Conservation (phyloP, 2,113 vertebrate species). For the Boleophthalmus pectinirostris region DNA sequence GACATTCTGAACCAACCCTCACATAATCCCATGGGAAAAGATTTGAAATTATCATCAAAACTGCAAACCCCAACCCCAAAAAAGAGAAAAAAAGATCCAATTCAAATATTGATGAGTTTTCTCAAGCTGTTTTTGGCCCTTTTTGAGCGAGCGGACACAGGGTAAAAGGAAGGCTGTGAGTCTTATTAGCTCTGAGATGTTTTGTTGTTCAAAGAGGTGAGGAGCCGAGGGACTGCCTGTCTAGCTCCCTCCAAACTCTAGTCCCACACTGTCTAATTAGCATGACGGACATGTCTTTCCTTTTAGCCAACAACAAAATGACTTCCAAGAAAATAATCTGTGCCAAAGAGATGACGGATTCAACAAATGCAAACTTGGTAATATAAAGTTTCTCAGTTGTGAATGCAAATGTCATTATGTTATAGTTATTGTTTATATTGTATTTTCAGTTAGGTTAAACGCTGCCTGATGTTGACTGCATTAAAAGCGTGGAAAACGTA, state of each 20-base stretch:
- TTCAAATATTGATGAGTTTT: background rate
- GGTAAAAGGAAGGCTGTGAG: background rate
- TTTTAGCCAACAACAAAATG: background rate
- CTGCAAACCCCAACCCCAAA: background rate
- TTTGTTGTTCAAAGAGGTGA: slow-evolving; percentile 15
- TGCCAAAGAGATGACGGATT: background rate
- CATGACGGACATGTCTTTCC: background rate
- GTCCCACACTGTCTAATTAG: slow-evolving; percentile 22
- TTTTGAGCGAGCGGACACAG: background rate
- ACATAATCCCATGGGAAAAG: background rate
- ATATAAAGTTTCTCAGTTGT: background rate
- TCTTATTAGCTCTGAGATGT: slow-evolving; percentile 6
- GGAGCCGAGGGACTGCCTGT: slow-evolving; percentile 1
- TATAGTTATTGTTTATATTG: no score
- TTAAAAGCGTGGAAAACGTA: no score
- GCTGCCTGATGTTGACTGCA: no score
- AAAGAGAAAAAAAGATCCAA: slow-evolving; percentile 1
- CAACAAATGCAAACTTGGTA: background rate
- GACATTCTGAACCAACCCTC: background rate
- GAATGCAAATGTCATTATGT: background rate
- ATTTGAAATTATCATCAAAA: background rate
- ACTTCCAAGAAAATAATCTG: background rate
- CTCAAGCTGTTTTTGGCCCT: background rate
- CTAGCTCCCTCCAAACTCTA: slow-evolving; percentile 13
- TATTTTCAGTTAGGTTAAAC: no score